phyloP scores from a whole-genome alignment of 2,888 invertebrate genomes.

The Julus scandinavius region DNA sequence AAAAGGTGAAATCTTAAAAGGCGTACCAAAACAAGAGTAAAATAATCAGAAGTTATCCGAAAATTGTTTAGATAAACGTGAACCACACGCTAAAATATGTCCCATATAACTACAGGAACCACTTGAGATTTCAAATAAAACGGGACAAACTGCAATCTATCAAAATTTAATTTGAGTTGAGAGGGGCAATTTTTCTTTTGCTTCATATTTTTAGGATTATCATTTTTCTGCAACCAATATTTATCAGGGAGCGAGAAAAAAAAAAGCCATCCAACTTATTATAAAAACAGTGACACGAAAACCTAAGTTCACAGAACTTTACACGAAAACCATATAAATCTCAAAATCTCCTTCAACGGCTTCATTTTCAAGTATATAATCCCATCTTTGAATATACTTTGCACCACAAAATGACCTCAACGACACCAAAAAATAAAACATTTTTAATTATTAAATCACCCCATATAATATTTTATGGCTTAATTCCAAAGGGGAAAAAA shows the following conservation, averaged over 20 bases:
- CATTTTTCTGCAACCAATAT: constrained; percentile 13
- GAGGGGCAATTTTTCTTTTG: not conserved
- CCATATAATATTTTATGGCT: constrained; percentile 39
- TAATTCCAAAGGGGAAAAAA: constrained; percentile 36
- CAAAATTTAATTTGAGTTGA: constrained; percentile 8
- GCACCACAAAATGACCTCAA: constrained; percentile 20
- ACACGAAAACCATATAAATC: constrained; percentile 42
- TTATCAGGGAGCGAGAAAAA: constrained; percentile 28
- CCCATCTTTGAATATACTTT: constrained; percentile 10
- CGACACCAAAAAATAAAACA: constrained; percentile 41
- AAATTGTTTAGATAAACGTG: constrained; percentile 15
- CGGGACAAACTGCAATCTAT: constrained; percentile 12
- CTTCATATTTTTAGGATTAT: constrained; percentile 38
- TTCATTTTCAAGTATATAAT: constrained; percentile 29
- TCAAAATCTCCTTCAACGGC: constrained; percentile 42
- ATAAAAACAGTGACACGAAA: constrained; percentile 39
- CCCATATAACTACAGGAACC: constrained; percentile 42
- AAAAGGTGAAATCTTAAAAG: constrained; percentile 34
- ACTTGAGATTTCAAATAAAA: constrained; percentile 27
- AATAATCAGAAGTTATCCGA: constrained; percentile 1
- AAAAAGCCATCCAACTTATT: not conserved
- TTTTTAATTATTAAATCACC: constrained; percentile 33
- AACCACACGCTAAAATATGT: constrained; percentile 35
- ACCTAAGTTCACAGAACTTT: constrained; percentile 35
- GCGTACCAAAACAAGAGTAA: not conserved